Base-by-base conservation (phyloP, 2,888 invertebrate genomes). In the Dione juno region DNA sequence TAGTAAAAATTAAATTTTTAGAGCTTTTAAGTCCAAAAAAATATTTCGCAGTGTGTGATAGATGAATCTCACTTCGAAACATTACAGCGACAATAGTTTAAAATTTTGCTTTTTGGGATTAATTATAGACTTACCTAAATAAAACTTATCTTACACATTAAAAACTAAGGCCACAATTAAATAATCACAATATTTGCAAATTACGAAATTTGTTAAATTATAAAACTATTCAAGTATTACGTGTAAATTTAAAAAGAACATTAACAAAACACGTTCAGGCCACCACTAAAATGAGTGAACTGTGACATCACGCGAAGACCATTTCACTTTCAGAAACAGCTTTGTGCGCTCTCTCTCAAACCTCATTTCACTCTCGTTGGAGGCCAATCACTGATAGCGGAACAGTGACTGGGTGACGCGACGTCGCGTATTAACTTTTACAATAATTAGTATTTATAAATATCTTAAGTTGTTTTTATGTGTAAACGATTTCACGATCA, bases 261-360 rank as follows among this genome's bases (percentile, higher is more conserved):
- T 41, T 45, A 37, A 65, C 40, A 37, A 65, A 67, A 69, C 69
- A 67, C 66, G 72, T 72, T 71, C 52, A 45, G 52, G 19, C 57
- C 64, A 71, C 64, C 64, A 58, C 64, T 64, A 48, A 66, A 66
- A 70, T 68, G 59, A 72, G 48, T 43, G 59, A 50, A 74, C 81
- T 82, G 78, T 85, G 87, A 88, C 88, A 84, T 87, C 88, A 89
- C 82, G 77, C 76, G 76, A 74, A 82, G 81, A 78, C 76, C 83
- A 81, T 87, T 89, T 90, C 89, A 88, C 90, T 90, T 91, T 91
- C 89, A 79, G 85, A 78, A 78, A 76, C 74, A 59, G 71, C 76
- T 73, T 71, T 73, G 81, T 52, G 64, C 85, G 82, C 85, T 82
- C 81, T 82, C 80, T 69, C 79, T 84, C 82, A 82, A 54, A 40